These are phyloP conservation scores for Turritopsis dohrnii DNA, from an alignment of 30 jellyfish, hydroid and myxozoan species.

Conservation along the genomic window DNA sequence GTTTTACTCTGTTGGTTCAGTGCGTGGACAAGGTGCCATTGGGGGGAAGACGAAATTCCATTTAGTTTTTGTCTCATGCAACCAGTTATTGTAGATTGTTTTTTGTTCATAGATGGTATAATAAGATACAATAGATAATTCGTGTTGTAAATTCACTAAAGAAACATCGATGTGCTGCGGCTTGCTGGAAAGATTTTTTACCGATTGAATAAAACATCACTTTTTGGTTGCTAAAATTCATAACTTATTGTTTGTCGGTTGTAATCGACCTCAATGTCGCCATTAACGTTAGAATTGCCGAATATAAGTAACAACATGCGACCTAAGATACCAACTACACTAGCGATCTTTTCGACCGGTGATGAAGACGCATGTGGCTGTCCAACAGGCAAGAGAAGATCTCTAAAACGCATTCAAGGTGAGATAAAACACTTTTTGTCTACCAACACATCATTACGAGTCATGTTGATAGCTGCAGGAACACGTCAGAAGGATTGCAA, in stretches of 20 bases:
- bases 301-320: not conserved
- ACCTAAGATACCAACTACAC: constrained; percentile 9
- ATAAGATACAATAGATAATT: not conserved
- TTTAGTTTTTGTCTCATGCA: not conserved
- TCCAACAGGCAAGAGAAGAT: not conserved
- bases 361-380: constrained; percentile 1
- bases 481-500: no score
- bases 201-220: not conserved
- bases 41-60: not conserved
- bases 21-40: no score
- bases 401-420: constrained; percentile 5
- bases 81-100: not conserved
- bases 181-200: not conserved
- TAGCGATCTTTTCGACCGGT: not conserved
- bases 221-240: not conserved
- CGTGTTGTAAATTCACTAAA: not conserved
- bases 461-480: no score
- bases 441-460: no score
- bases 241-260: not conserved
- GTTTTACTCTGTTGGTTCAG: no score
- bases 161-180: not conserved
- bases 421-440: no score
- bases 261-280: constrained; percentile 1
- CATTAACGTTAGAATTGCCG: not conserved
- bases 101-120: not conserved